phyloP scores from a whole-genome alignment of 2,113 vertebrate species.

The Marmota monax region DNA sequence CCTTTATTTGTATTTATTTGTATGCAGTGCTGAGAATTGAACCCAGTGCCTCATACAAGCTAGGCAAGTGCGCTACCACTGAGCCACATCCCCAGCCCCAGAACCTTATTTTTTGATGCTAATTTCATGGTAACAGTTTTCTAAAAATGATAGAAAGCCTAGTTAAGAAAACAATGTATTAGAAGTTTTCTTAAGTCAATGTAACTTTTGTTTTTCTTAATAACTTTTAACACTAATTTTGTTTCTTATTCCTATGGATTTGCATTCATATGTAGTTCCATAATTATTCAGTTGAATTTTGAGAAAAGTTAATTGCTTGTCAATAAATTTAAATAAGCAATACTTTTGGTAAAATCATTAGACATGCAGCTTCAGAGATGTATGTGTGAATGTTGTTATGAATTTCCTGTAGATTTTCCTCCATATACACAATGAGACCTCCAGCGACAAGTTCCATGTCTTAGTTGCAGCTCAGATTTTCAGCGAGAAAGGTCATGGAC shows the following conservation, averaged over 20 bases:
- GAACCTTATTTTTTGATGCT: constrained; percentile 53
- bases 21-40: too few relatives aligned
- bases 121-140: constrained; percentile 41
- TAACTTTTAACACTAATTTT: constrained; percentile 22
- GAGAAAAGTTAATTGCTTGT: constrained; percentile 22
- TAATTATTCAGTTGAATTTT: constrained; percentile 41
- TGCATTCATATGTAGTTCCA: not conserved
- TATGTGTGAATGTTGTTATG: constrained; percentile 8
- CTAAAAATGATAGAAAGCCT: not conserved
- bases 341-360: not conserved
- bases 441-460: not conserved
- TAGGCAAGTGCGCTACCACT: too few relatives aligned
- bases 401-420: constrained; percentile 44
- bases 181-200: constrained; percentile 14
- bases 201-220: constrained; percentile 49
- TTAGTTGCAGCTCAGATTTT: constrained; percentile 39
- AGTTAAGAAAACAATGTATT: constrained; percentile 1
- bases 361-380: not conserved
- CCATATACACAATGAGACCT: not conserved
- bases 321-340: not conserved
- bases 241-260: constrained; percentile 35
- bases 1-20: too few relatives aligned
- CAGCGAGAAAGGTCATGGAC: not conserved
- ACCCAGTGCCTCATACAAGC: too few relatives aligned
- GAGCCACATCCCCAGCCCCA: not conserved